phyloP scores from a whole-genome alignment of 2,888 invertebrate genomes.

The Stenodema calcarata region DNA sequence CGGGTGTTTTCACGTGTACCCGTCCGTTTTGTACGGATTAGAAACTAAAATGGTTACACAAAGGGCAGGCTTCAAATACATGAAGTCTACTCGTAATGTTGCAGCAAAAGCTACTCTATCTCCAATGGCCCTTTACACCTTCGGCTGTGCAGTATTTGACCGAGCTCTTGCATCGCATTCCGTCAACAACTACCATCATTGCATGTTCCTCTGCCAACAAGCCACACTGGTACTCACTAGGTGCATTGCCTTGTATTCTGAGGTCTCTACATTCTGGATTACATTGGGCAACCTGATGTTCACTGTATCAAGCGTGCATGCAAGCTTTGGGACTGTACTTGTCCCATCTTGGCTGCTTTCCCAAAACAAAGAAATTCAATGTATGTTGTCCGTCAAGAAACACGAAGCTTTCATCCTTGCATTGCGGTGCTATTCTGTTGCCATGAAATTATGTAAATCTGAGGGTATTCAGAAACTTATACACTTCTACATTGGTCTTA shows the following conservation, averaged over 20 bases:
- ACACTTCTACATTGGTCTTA: neutral
- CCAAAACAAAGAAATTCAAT: neutral
- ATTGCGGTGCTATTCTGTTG: conserved; percentile 26
- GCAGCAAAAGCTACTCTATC: conserved; percentile 6
- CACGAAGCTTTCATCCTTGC: conserved; percentile 11
- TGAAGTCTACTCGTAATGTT: neutral
- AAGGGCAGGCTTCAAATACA: neutral
- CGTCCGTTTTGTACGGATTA: neutral
- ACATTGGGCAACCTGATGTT: conserved; percentile 37
- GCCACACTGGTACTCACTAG: conserved; percentile 12
- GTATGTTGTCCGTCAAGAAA: conserved; percentile 18
- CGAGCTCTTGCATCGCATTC: conserved; percentile 19
- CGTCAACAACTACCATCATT: conserved; percentile 37
- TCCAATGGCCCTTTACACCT: conserved; percentile 7
- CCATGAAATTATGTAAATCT: neutral
- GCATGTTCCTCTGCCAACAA: conserved; percentile 39
- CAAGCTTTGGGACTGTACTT: neutral
- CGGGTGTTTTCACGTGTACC: conserved; percentile 22
- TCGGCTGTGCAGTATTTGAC: conserved; percentile 18
- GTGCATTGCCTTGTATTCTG: conserved; percentile 31
- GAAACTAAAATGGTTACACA: conserved; percentile 35
- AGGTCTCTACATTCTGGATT: conserved; percentile 13
- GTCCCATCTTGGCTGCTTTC: conserved; percentile 37
- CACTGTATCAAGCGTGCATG: conserved; percentile 9
- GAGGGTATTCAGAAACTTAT: neutral